Base-by-base conservation (phyloP, 1,140 invertebrate species). In the Pseudoatta argentina region DNA sequence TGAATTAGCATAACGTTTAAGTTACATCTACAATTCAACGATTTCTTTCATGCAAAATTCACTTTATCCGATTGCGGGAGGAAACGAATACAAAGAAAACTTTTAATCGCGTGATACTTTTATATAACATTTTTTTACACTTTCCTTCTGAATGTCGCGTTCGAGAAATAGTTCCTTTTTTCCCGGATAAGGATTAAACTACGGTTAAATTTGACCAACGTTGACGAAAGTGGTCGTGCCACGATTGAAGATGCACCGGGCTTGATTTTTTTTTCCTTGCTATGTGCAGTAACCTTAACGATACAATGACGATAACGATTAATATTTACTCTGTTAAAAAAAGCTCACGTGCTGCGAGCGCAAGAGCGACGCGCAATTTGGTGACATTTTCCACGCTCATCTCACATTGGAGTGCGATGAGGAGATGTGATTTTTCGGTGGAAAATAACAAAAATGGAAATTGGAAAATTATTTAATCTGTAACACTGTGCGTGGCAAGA, bases 241-340 rank as follows among this genome's bases (percentile, higher is more conserved):
- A 51, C 53, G 39, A 87, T 85, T 82, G 21, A 79, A 64, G 78
- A 87, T 69, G 67, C 85, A 87, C 78, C 89, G 71, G 72, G 51
- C 59, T 78, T 61, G 55, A 67, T 71, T 71, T 6, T 75, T 81
- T 57, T 34, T 6, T 16, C 67, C 67, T 75, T 67, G 73, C 59
- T 81, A 86, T 83, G 86, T 87, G 86, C 81, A 88, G 59, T 88
- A 82, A 85, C 30, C 66, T 90, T 87, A 86, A 82, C 86, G 86
- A 91, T 87, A 86, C 88, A 75, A 77, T 88, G 78, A 89, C 72
- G 55, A 87, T 77, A 77, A 73, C 79, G 71, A 86, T 91, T 77
- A 89, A 89, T 91, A 91, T 88, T 83, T 86, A 88, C 86, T 89
- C 71, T 77, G 75, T 83, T 86, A 83, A 69, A 89, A 76, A 87